Conservation (phyloP, 2,888 invertebrate genomes). For the Dryomyza anilis region DNA sequence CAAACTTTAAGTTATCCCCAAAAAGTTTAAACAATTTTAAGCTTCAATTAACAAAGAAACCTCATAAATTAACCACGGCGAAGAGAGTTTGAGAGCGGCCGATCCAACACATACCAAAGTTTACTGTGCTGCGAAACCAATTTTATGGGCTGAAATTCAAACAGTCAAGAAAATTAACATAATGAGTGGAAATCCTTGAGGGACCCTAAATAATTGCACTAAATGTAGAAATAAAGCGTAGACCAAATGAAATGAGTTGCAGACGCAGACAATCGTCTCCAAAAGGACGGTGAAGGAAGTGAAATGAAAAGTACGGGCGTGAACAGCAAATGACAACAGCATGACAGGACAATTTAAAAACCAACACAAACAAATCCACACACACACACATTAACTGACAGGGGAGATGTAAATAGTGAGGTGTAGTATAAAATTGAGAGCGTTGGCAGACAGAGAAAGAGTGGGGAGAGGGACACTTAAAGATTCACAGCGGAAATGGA, state of each 20-base stretch:
- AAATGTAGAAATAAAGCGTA: conserved; percentile 19
- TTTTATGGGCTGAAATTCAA: conserved; percentile 11
- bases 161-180: conserved; percentile 40
- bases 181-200: conserved; percentile 44
- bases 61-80: conserved; percentile 31
- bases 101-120: neutral
- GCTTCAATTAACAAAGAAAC: conserved; percentile 37
- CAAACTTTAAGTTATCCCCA: conserved; percentile 6
- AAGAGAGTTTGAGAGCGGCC: neutral
- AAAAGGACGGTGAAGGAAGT: neutral
- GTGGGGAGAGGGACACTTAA: conserved; percentile 1
- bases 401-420: neutral
- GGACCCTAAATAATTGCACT: conserved; percentile 42
- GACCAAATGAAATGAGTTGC: neutral
- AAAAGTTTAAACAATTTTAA: conserved; percentile 34
- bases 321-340: conserved; percentile 32
- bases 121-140: conserved; percentile 14
- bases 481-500: conserved; percentile 6
- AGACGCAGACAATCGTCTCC: neutral
- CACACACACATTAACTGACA: neutral
- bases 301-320: conserved; percentile 1
- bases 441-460: neutral
- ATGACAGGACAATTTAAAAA: conserved; percentile 36
- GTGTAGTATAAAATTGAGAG: neutral
- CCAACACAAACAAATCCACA: neutral